Base-by-base conservation (phyloP, 2,797 vertebrate species). In the Trematomus bernacchii region DNA sequence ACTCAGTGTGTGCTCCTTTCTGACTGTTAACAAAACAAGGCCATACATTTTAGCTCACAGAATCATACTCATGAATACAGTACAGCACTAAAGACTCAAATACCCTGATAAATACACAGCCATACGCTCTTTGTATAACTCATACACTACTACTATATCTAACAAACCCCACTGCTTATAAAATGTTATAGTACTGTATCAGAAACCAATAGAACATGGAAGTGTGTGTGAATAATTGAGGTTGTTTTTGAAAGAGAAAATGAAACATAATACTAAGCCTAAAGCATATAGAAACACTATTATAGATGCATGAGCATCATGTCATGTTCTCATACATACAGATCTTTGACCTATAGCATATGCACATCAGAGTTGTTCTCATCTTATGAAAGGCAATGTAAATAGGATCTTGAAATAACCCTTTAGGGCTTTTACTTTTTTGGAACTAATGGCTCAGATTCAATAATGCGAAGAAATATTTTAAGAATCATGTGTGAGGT, bases 1-100 rank as follows among this genome's bases (percentile, higher is more conserved):
- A 43, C 14, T 54, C 46, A 16, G 27, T n/a, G 44, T 33, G 30
- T 53, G 68, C 62, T 69, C 33, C n/a, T 55, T 52, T 61, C 30
- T 55, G 48, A 46, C 44, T n/a, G 12, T 21, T 50, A 15, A 6
- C 14, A 60, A 54, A 64, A 27, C 33, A 37, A 43, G 43, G 13
- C 19, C 10, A 27, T 18, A 21, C 27, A 44, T n/a, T 1, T n/a
- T 23, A 43, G 23, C 16, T 54, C 70, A 37, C 21, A 40, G 1
- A 52, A 27, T 66, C 30, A 3, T 12, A 37, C 19, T 43, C 40
- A 23, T 10, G 40, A 21, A 43, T 6, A 13, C 44, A 21, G 23
- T 40, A 19, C 21, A 27, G 12, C 3, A 48, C 40, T 15, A 11
- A 6, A 58, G 8, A 27, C 27, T 33, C 6, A 9, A 40, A 12